These are phyloP conservation scores for Melanotaenia boesemani DNA, from an alignment of 2,797 vertebrate species.

Conservation along the genomic window DNA sequence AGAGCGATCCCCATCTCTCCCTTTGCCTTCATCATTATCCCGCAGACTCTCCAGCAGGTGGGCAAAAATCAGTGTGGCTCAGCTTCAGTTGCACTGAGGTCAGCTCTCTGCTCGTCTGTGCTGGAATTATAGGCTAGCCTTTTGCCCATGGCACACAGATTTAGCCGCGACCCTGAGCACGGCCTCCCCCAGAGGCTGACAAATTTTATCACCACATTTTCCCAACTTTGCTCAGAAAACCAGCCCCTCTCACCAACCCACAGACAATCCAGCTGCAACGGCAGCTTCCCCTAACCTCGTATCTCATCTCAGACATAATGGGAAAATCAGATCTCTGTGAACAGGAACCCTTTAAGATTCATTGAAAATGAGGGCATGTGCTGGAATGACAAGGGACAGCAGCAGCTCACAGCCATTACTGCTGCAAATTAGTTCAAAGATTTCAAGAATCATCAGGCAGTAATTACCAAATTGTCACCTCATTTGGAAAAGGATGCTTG, in stretches of 20 bases:
- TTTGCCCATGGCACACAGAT: conserved; percentile 87
- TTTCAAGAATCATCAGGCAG: conserved; percentile 7
- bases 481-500: not conserved
- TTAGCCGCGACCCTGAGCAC: conserved; percentile 89
- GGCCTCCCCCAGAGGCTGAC: conserved; percentile 85
- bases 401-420: conserved; percentile 32
- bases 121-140: conserved; percentile 90
- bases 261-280: conserved; percentile 55
- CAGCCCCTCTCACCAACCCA: conserved; percentile 34
- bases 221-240: conserved; percentile 80
- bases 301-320: conserved; percentile 77
- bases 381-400: conserved; percentile 49
- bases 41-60: conserved; percentile 83
- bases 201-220: conserved; percentile 90
- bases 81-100: conserved; percentile 82
- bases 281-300: conserved; percentile 67
- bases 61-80: conserved; percentile 80
- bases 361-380: conserved; percentile 64
- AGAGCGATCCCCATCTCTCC: conserved; percentile 58
- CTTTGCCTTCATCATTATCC: conserved; percentile 75
- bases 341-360: conserved; percentile 73
- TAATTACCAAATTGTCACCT: conserved; percentile 31
- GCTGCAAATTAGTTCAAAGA: conserved; percentile 26
- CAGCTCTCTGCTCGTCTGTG: conserved; percentile 85
- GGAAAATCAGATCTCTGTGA: conserved; percentile 76